These are phyloP conservation scores for Thymelicus lineola DNA, from an alignment of 2,888 invertebrate genomes.

Conservation along the genomic window DNA sequence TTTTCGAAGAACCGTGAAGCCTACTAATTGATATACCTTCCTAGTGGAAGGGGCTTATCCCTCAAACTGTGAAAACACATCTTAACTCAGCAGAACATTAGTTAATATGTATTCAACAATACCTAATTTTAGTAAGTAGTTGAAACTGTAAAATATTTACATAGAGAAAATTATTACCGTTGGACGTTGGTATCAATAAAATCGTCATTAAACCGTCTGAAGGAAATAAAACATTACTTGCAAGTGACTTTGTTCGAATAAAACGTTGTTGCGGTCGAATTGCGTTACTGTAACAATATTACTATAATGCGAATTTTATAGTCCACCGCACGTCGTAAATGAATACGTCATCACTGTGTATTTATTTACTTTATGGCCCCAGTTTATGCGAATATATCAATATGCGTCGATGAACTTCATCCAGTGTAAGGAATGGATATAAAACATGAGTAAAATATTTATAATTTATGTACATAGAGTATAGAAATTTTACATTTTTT, in stretches of 20 bases:
- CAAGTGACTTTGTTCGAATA: slow-evolving; percentile 26
- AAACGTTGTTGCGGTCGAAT: slow-evolving; percentile 14
- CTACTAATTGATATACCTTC: too few relatives aligned
- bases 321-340: slow-evolving; percentile 48
- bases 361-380: slow-evolving; percentile 39
- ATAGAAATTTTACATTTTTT: too few relatives aligned
- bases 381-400: slow-evolving; percentile 1
- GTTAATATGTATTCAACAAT: too few relatives aligned
- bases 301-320: slow-evolving; percentile 47
- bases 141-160: not conserved
- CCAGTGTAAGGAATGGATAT: slow-evolving; percentile 1
- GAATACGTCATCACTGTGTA: slow-evolving; percentile 43
- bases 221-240: slow-evolving; percentile 27
- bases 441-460: slow-evolving; percentile 8
- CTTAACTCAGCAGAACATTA: too few relatives aligned
- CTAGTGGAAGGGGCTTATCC: too few relatives aligned
- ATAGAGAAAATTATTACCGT: not conserved
- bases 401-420: slow-evolving; percentile 3
- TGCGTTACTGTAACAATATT: slow-evolving; percentile 42
- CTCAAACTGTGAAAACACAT: too few relatives aligned
- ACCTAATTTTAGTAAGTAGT: not conserved
- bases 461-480: not conserved
- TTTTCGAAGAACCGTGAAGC: too few relatives aligned
- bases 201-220: slow-evolving; percentile 3
- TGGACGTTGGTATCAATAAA: slow-evolving; percentile 8